phyloP scores from a whole-genome alignment of 2,113 vertebrate species.

The Fregetta grallaria region DNA sequence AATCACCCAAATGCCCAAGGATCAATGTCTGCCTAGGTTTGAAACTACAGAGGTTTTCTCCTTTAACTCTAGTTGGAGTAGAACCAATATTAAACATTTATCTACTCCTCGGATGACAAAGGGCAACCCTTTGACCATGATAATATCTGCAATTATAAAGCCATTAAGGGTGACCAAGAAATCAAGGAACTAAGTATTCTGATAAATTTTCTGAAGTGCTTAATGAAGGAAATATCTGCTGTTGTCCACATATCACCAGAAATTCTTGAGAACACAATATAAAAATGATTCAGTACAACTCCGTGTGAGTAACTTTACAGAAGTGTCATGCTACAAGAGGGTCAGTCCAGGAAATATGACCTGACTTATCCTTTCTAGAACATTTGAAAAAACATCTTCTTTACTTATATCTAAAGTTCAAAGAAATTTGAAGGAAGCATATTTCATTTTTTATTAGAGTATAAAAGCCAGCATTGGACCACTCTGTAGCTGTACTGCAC shows the following conservation, averaged over 20 bases:
- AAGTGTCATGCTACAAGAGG: rapidly evolving
- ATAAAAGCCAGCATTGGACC: background rate
- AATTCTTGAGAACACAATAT: background rate
- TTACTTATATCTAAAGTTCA: background rate
- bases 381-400: background rate
- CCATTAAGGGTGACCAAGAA: background rate
- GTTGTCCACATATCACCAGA: background rate
- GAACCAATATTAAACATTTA: background rate
- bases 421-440: background rate
- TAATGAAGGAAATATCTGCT: background rate
- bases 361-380: background rate
- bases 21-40: background rate
- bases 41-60: rapidly evolving
- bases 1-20: background rate
- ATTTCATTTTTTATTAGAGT: background rate
- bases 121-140: background rate
- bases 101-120: background rate
- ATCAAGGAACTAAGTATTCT: background rate
- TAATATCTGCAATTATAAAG: background rate
- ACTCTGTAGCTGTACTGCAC: background rate
- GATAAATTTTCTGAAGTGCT: background rate
- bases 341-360: background rate
- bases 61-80: background rate
- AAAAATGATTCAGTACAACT: background rate
- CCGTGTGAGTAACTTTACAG: background rate